Evolutionary conservation across 2,888 invertebrate species (phyloP), one percentile per base, ranked within the genome.

Genomic region (Drosophila recens): DNA sequence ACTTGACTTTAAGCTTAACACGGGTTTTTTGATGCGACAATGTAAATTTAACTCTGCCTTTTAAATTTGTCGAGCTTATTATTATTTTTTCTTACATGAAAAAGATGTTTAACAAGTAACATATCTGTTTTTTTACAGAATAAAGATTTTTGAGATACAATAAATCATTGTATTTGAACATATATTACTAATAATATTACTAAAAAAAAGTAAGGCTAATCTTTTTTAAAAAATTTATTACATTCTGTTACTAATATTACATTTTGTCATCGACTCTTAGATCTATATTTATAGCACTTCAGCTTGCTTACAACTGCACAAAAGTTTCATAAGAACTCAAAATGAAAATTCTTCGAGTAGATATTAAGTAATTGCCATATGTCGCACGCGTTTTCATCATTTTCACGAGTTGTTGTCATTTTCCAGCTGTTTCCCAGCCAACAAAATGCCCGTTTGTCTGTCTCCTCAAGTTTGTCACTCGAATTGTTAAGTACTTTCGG

Each of bases 1-100:
- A 23, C 48, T 62, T 67, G 51, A n/a, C 54, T 59, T 72, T n/a
- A 56, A 54, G 72, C 67, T 15, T 33, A 33, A 53, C 30, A 58
- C 61, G 11, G 38, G 20, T 10, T 38, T 38, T 38, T 48, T 33
- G 43, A 69, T 45, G 38, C 30, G 49, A 48, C 36, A 38, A 15
- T 20, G 11, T 27, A 33, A 51, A 15, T 27, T 9, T 20, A 56
- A 52, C 45, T 8, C 38, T 15, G 20, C 5, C 34, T 40, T 34
- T 42, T 33, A 48, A 46, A 10, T 49, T n/a, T 17, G 38, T n/a
- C 9, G 13, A 11, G 23, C 11, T 30, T 17, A n/a, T 51, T 34
- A 30, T 9, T 9, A 1, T 0, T 11, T 30, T 15, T 20, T 10
- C 5, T 17, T 17, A 17, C 17, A 10, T 15, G 48, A 4, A 27